Base-by-base conservation (phyloP, 1,140 invertebrate species). In the Adelges cooleyi region DNA sequence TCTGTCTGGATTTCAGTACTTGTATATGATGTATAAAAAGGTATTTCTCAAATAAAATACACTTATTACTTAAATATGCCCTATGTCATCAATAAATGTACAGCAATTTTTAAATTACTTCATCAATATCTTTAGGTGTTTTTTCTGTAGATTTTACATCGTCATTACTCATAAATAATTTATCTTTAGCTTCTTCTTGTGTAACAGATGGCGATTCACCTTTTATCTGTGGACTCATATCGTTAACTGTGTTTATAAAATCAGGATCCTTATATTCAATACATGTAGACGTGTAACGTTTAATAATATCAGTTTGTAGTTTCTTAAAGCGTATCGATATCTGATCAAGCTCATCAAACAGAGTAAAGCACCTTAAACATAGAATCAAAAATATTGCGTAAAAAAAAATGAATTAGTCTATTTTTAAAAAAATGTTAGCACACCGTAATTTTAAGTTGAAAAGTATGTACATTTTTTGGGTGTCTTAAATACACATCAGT, bases 311-410 rank as follows among this genome's bases (percentile, higher is more conserved):
- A 33, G 56, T 20, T 33, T 62, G 56, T 29, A 62, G 40, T 17
- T 62, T 62, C 29, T 33, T 48, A 10, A 48, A 62, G 22, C 56
- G 56, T 48, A 17, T 46, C 27, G 56, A 62, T 48, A 62, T 62
- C 5, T 62, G 56, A 48, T 62, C 56, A 3, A 62, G 29, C 13
- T 62, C 56, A 46, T 62, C 56, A 62, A 62, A 62, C 20, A 62
- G 56, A 22, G 56, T 62, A 48, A 62, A 62, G 33, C 56, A 62
- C 6, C 56, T 62, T 20, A n/a, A 62, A n/a, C n/a, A n/a, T n/a
- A n/a, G n/a, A n/a, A n/a, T n/a, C n/a, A n/a, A n/a, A n/a, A n/a
- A n/a, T n/a, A n/a, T n/a, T n/a, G n/a, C n/a, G n/a, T n/a, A n/a
- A n/a, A n/a, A n/a, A n/a, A n/a, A n/a, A n/a, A n/a, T n/a, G n/a